phyloP scores from a whole-genome alignment of 1,140 invertebrate genomes.

The Theocolax elegans region DNA sequence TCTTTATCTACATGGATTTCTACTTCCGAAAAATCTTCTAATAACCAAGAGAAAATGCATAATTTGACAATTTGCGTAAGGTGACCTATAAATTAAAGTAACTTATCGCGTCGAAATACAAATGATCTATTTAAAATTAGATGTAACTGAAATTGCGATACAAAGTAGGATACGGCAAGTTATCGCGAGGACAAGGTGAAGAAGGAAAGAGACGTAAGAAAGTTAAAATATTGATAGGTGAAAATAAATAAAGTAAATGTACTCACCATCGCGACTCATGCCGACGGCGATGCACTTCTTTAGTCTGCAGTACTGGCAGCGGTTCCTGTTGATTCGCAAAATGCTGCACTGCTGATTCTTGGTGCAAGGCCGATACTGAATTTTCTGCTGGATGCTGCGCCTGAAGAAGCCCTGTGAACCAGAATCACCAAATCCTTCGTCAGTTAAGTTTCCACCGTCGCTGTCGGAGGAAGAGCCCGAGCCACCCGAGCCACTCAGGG shows the following conservation, averaged over 20 bases:
- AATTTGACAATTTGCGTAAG: too few relatives aligned
- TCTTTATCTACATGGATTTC: constrained; percentile 1
- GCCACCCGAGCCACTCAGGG: constrained; percentile 14
- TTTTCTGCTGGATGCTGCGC: constrained; percentile 96
- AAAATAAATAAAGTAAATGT: neutral
- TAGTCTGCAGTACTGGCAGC: constrained; percentile 96
- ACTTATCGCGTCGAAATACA: too few relatives aligned
- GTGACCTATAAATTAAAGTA: too few relatives aligned
- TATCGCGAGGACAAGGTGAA: too few relatives aligned
- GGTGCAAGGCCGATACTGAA: constrained; percentile 96
- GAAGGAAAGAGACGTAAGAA: too few relatives aligned
- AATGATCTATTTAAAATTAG: too few relatives aligned
- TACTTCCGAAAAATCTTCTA: neutral
- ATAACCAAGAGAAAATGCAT: too few relatives aligned
- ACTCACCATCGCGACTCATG: constrained; percentile 97
- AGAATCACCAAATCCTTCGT: constrained; percentile 65
- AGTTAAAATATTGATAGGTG: too few relatives aligned
- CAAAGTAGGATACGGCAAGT: too few relatives aligned
- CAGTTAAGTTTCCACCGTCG: constrained; percentile 61
- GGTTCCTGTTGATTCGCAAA: constrained; percentile 94
- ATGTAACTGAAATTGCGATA: too few relatives aligned
- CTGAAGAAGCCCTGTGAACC: constrained; percentile 82
- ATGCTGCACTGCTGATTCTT: constrained; percentile 98
- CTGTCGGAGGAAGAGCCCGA: constrained; percentile 16
- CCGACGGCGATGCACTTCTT: constrained; percentile 98